Conservation (phyloP, 2,888 invertebrate species). For the Polietes domitor region DNA sequence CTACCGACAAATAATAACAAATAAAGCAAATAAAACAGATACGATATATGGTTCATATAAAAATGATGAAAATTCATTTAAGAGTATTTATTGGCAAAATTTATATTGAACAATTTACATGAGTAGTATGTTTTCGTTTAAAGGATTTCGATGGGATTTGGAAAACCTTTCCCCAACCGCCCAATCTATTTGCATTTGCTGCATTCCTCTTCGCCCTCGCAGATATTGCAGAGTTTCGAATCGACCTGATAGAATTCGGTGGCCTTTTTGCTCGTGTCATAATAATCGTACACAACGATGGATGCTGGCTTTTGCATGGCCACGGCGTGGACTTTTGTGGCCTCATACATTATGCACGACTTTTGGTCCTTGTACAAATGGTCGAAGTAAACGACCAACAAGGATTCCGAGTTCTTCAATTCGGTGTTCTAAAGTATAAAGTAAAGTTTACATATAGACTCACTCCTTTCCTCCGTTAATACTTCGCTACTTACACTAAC, state of each 20-base stretch:
- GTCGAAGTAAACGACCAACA: conserved; percentile 88
- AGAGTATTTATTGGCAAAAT: too few relatives aligned
- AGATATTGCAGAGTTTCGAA: conserved; percentile 88
- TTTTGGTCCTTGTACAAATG: conserved; percentile 84
- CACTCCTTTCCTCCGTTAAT: neutral
- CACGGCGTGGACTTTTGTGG: conserved; percentile 90
- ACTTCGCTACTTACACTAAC: conserved; percentile 75
- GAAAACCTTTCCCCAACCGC: too few relatives aligned
- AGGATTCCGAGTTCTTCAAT: conserved; percentile 84
- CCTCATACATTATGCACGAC: conserved; percentile 90
- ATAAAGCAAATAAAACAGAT: too few relatives aligned
- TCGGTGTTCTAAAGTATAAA: conserved; percentile 82
- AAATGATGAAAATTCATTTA: too few relatives aligned
- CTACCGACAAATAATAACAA: too few relatives aligned
- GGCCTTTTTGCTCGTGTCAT: conserved; percentile 86
- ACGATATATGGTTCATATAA: too few relatives aligned
- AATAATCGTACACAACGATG: conserved; percentile 93
- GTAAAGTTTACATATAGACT: neutral
- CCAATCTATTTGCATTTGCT: conserved; percentile 64
- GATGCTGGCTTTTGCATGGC: conserved; percentile 93
- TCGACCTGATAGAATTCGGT: conserved; percentile 75
- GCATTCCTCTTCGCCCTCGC: conserved; percentile 83
- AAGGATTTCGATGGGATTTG: too few relatives aligned
- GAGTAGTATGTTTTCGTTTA: too few relatives aligned
- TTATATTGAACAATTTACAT: too few relatives aligned